A percentile compares a stretch with the other conserved stretches of the same genome.
These are phyloP conservation scores for Saccostrea cuccullata DNA, from an alignment of 1,140 invertebrate species.

Conservation along the genomic window DNA sequence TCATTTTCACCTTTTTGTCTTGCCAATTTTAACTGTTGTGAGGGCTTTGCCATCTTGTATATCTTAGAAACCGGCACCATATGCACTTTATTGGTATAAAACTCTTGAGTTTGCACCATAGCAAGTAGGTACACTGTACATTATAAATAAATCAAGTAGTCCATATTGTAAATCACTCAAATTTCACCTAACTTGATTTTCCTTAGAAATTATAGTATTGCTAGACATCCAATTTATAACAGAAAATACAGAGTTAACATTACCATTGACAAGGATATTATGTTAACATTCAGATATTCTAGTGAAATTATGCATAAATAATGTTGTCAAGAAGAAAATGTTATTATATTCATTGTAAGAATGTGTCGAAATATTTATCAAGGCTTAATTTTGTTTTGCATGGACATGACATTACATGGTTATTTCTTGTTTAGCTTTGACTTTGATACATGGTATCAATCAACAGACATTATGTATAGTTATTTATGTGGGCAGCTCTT, in stretches of 20 bases:
- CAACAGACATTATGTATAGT: background rate
- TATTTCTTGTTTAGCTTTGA: background rate
- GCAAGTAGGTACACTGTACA: background rate
- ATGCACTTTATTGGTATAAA: background rate
- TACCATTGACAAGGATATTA: too few species aligned
- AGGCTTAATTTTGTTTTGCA: background rate
- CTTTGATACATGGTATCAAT: background rate
- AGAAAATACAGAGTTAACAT: too few species aligned
- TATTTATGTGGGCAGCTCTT: constrained; percentile 5
- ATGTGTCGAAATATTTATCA: background rate
- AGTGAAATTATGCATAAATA: background rate
- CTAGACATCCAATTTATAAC: too few species aligned
- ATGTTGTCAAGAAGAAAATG: background rate
- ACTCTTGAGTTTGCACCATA: background rate
- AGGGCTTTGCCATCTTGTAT: background rate
- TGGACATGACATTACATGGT: background rate
- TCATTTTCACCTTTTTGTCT: constrained; percentile 1
- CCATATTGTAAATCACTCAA: too few species aligned
- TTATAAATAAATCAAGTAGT: background rate
- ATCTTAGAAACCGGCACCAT: background rate
- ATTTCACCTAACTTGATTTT: too few species aligned
- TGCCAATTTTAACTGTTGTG: background rate
- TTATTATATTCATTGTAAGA: background rate
- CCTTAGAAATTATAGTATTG: too few species aligned
- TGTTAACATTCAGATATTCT: background rate